Percentiles rank a stretch among this genome's conserved stretches.
phyloP scores from a whole-genome alignment of 35 echinoderm and acorn worm species.

The Eucidaris tribuloides region DNA sequence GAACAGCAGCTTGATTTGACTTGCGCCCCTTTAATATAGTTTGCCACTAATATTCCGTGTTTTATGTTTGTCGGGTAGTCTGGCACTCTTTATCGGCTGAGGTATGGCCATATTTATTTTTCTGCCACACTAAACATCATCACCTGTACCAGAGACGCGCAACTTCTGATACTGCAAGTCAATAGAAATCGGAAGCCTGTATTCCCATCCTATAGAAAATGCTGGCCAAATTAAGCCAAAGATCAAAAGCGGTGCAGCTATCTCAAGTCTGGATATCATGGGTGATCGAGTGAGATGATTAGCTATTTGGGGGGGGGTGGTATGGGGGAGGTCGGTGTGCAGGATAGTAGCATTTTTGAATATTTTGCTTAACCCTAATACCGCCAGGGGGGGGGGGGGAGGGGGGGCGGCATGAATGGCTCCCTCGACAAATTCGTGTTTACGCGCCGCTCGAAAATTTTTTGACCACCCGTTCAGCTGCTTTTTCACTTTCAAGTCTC shows the following conservation, averaged over 20 bases:
- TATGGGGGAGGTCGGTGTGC: too few relatives aligned
- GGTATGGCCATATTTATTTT: not conserved
- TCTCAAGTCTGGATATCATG: not conserved
- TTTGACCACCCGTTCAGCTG: too few relatives aligned
- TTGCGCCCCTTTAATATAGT: not conserved
- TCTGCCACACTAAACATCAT: too few relatives aligned
- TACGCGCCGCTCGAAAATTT: too few relatives aligned
- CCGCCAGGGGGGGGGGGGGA: too few relatives aligned
- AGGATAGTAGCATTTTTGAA: too few relatives aligned
- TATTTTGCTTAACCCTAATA: too few relatives aligned
- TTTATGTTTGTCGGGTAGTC: not conserved
- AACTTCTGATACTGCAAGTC: not conserved
- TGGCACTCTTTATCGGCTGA: not conserved
- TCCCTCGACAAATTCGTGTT: too few relatives aligned
- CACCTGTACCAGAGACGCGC: not conserved
- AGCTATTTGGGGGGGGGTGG: not conserved
- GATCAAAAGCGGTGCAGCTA: not conserved
- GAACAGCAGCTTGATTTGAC: too few relatives aligned
- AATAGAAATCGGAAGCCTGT: conserved; percentile 1
- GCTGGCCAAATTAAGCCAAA: not conserved
- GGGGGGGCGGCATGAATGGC: too few relatives aligned
- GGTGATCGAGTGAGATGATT: not conserved
- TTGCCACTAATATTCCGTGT: not conserved
- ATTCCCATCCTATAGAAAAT: not conserved
- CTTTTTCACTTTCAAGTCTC: too few relatives aligned